Conservation (phyloP, 2,888 invertebrate genomes). For the Platycheirus rosarum region DNA sequence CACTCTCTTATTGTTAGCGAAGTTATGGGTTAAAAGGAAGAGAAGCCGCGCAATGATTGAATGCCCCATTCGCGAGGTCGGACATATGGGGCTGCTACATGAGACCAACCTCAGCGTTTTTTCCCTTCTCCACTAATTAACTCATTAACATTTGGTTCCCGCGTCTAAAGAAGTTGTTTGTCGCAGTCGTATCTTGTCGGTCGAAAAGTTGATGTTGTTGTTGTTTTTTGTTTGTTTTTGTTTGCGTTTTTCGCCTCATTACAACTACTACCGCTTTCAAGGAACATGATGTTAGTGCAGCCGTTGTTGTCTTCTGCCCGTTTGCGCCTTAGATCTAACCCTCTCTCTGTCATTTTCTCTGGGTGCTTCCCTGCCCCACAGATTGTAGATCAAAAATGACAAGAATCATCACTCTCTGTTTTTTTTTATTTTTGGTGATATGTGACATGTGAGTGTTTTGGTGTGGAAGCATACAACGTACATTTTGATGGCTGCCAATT, state of each 20-base stretch:
- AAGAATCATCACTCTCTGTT: constrained; percentile 56
- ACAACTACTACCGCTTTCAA: constrained; percentile 49
- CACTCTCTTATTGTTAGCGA: constrained; percentile 24
- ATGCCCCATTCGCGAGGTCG: constrained; percentile 43
- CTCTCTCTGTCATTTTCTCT: constrained; percentile 37
- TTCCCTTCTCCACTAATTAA: constrained; percentile 80
- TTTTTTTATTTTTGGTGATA: constrained; percentile 27
- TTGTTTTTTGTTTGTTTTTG: constrained; percentile 42
- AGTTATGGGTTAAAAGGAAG: constrained; percentile 3
- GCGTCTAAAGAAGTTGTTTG: constrained; percentile 74
- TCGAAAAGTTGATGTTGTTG: constrained; percentile 67
- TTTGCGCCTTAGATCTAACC: constrained; percentile 2
- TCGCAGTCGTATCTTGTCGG: constrained; percentile 72
- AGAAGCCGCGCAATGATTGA: neutral
- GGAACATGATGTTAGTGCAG: constrained; percentile 54
- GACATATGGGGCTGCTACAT: constrained; percentile 4
- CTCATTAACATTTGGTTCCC: constrained; percentile 81
- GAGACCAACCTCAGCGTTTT: constrained; percentile 78
- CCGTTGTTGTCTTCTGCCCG: constrained; percentile 33
- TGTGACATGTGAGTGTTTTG: constrained; percentile 1
- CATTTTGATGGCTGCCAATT: constrained; percentile 27
- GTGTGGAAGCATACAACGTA: constrained; percentile 23
- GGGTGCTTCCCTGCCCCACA: constrained; percentile 49
- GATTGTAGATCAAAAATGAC: constrained; percentile 62
- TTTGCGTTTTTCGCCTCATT: constrained; percentile 59